Conservation (phyloP, 2,797 vertebrate species). For the Triplophysa bombifrons region DNA sequence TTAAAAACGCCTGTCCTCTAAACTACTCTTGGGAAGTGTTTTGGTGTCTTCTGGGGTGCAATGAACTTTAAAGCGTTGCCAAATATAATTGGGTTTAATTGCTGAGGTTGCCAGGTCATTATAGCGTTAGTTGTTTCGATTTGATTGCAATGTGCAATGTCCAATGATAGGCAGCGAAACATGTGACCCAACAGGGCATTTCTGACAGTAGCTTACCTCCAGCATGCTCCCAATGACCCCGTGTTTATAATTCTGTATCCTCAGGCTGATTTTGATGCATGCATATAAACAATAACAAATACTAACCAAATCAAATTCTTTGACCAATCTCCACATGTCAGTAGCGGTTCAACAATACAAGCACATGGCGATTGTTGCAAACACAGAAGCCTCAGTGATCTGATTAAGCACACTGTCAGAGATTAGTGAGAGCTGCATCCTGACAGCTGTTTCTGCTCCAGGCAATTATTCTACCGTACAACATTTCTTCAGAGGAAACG, state of each 20-base stretch:
- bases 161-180: not conserved
- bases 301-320: not conserved
- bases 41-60: not conserved
- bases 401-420: conserved; percentile 24
- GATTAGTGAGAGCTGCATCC: conserved; percentile 24
- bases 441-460: conserved; percentile 35
- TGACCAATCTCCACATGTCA: not conserved
- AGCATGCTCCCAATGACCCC: too few relatives aligned
- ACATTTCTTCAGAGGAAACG: conserved; percentile 32
- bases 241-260: too few relatives aligned
- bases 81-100: not conserved
- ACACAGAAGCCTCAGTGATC: conserved; percentile 16
- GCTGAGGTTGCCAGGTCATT: not conserved
- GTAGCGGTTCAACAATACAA: conserved; percentile 25
- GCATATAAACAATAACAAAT: not conserved
- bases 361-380: conserved; percentile 32
- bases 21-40: not conserved
- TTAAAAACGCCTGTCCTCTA: not conserved
- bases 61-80: not conserved
- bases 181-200: too few relatives aligned
- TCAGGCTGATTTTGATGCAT: not conserved
- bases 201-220: too few relatives aligned
- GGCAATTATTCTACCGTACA: conserved; percentile 32
- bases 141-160: not conserved
- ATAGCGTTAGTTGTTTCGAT: too few relatives aligned